Conservation (phyloP, 2,888 invertebrate genomes). For the Xylocampa areola region DNA sequence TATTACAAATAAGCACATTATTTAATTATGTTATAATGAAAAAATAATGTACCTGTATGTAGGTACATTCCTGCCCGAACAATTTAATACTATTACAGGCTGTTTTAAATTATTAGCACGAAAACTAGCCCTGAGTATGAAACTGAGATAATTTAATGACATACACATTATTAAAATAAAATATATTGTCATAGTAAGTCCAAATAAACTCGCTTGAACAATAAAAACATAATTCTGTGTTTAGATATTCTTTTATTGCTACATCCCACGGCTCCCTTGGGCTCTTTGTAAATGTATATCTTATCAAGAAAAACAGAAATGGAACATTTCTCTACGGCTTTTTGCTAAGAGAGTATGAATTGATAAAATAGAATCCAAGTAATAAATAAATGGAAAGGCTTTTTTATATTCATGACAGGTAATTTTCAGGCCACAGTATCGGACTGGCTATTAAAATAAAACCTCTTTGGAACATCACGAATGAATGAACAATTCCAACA, state of each 20-base stretch:
- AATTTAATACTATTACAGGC: not conserved
- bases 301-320: conserved; percentile 35
- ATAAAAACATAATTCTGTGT: conserved; percentile 7
- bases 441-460: not conserved
- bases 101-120: conserved; percentile 15
- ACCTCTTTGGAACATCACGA: too few species aligned
- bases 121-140: not conserved
- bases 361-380: conserved; percentile 28
- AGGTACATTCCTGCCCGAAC: too few species aligned
- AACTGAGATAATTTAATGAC: conserved; percentile 1
- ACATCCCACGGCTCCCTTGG: conserved; percentile 19
- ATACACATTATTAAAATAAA: conserved; percentile 3
- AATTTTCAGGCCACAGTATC: not conserved
- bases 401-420: conserved; percentile 1
- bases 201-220: not conserved
- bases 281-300: conserved; percentile 30
- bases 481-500: too few species aligned
- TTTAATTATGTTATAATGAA: too few species aligned
- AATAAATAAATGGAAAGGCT: conserved; percentile 17
- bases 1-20: not conserved
- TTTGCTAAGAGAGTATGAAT: conserved; percentile 33
- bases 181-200: not conserved
- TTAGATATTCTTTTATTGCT: conserved; percentile 33
- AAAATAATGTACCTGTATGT: too few species aligned
- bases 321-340: conserved; percentile 20